A percentile compares a stretch with the other conserved stretches of the same genome.
Evolutionary conservation across 1,140 invertebrate species (phyloP).

Genomic region (Contarinia nasturtii): DNA sequence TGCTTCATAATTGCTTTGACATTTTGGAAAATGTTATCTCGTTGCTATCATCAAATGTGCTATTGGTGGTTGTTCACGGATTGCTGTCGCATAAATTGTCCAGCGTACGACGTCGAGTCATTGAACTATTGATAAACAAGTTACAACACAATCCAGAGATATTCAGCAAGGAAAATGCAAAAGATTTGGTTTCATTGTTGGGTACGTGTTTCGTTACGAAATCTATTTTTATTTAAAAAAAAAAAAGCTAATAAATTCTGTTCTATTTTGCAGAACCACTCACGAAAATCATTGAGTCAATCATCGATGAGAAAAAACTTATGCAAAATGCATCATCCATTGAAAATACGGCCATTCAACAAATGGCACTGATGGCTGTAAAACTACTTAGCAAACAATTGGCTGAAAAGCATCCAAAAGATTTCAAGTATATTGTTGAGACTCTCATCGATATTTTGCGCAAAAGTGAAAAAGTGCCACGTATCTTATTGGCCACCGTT

Average conservation of each 20-base stretch:
- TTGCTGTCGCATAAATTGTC: conserved; percentile 46
- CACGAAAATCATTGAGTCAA: conserved; percentile 37
- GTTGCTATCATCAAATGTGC: conserved; percentile 53
- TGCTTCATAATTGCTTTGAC: conserved; percentile 58
- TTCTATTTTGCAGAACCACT: conserved; percentile 28
- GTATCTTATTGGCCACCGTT: conserved; percentile 48
- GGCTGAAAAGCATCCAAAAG: conserved; percentile 35
- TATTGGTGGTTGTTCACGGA: conserved; percentile 51
- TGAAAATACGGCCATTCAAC: conserved; percentile 45
- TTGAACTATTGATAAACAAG: conserved; percentile 68
- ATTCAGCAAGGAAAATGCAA: conserved; percentile 25
- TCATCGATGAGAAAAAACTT: conserved; percentile 24
- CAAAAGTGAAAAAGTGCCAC: conserved; percentile 34
- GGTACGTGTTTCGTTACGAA: background rate
- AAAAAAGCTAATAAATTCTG: no score
- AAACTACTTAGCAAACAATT: conserved; percentile 59
- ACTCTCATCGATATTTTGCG: conserved; percentile 37
- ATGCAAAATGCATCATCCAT: conserved; percentile 23
- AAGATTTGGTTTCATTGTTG: conserved; percentile 33
- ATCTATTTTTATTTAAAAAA: background rate
- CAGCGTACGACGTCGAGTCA: conserved; percentile 53
- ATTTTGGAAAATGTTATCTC: conserved; percentile 56
- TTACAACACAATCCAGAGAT: conserved; percentile 46
- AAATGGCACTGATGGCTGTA: conserved; percentile 59
- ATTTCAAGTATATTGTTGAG: conserved; percentile 42